Evolutionary conservation across 2,113 vertebrate genomes (phyloP), one percentile per base, ranked within the genome.

Genomic region (Hiodon alosoides): DNA sequence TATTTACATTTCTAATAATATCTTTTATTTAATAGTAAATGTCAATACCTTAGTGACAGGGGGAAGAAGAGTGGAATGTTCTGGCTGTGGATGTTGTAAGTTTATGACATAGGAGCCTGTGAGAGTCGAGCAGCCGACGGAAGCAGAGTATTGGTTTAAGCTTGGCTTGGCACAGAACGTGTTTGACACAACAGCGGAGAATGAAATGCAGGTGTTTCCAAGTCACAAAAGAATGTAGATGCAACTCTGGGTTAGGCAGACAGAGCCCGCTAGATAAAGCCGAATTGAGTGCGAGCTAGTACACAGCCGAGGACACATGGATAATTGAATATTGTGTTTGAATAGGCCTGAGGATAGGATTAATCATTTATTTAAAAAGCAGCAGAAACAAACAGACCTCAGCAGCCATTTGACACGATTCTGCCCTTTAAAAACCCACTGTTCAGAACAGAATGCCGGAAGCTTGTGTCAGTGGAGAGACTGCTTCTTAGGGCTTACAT

Each of bases 281-380:
- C 14, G 31, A 17, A 53, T 54, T 10, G 7, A 75, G 64, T 57
- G 54, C 73, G 50, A 58, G 50, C 53, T 59, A 57, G 31, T 54
- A 57, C 58, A 11, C 11, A 48, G 71, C 5, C 46, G 31, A 17
- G 59, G 8, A 7, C 59, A 61, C 61, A 9, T 3, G 47, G 13
- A 62, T 52, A 52, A 62, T 31, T 4, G 71, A 54, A 3, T 53
- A 73, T 53, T 62, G 67, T 76, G 58, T 70, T 76, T 76, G 74
- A 76, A 76, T 67, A 62, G 53, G 47, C 50, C 50, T 50, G 10
- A 57, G 66, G 74, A 69, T 7, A 60, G 48, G 67, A 76, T 76
- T 76, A 69, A 76, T 76, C 67, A 76, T 76, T 76, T 76, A 76
- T 69, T 76, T 67, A 50, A 68, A 75, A 75, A 75, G 73, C 73